phyloP scores from a whole-genome alignment of 2,888 invertebrate species.

The Sycophila texana region DNA sequence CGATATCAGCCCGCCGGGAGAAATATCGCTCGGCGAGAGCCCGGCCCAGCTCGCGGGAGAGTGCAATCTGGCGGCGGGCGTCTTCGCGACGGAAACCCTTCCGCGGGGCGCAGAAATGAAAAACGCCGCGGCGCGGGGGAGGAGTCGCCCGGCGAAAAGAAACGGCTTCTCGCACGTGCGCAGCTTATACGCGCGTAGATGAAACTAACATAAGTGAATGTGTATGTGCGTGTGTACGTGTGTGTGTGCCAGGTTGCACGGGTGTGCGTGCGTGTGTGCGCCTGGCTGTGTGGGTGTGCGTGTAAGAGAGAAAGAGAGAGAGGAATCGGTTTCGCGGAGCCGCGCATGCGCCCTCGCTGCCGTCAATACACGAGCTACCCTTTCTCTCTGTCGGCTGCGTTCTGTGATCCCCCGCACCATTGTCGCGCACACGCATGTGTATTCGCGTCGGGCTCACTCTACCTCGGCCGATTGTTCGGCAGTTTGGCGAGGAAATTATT shows the following conservation, averaged over 20 bases:
- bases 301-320: slow-evolving; percentile 58
- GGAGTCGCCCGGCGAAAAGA: slow-evolving; percentile 60
- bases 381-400: slow-evolving; percentile 66
- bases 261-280: too few relatives aligned
- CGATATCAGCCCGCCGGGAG: slow-evolving; percentile 25
- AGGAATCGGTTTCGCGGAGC: slow-evolving; percentile 5
- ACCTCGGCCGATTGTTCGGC: too few relatives aligned
- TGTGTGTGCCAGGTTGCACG: too few relatives aligned
- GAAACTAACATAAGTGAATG: not conserved
- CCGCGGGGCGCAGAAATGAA: slow-evolving; percentile 59
- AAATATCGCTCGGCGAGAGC: slow-evolving; percentile 39
- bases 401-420: slow-evolving; percentile 41
- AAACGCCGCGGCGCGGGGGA: slow-evolving; percentile 58
- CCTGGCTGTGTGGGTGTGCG: slow-evolving; percentile 55
- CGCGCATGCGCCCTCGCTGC: slow-evolving; percentile 71
- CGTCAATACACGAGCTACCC: slow-evolving; percentile 73
- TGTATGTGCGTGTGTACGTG: too few relatives aligned
- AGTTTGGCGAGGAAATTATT: too few relatives aligned
- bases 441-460: too few relatives aligned
- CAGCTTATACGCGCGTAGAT: not conserved
- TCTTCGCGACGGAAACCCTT: not conserved
- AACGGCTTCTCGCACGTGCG: slow-evolving; percentile 60
- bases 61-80: not conserved
- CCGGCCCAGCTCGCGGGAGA: too few relatives aligned
- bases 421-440: slow-evolving; percentile 21